phyloP scores from a whole-genome alignment of 2,113 vertebrate species.

The Aptenodytes patagonicus region DNA sequence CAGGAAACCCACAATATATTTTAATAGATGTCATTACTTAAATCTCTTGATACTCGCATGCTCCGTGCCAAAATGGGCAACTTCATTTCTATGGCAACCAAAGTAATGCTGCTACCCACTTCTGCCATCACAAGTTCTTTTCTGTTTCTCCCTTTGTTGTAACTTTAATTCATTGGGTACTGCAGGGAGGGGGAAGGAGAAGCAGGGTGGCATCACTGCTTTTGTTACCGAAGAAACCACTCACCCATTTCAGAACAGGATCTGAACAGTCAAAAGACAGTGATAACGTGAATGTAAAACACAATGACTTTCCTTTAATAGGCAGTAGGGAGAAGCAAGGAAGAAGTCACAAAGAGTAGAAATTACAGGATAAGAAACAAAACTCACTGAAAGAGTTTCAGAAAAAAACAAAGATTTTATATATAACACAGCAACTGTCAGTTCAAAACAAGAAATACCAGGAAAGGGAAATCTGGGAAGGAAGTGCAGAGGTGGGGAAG shows the following conservation, averaged over 20 bases:
- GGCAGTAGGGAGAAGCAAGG: background rate
- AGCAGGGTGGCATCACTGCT: background rate
- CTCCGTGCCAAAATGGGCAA: background rate
- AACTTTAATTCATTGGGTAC: background rate
- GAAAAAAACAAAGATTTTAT: background rate
- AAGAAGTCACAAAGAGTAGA: background rate
- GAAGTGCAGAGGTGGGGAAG: background rate
- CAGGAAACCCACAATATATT: background rate
- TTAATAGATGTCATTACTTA: background rate
- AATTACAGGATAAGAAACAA: background rate
- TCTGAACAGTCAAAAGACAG: background rate
- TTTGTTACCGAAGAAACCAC: slow-evolving; percentile 5
- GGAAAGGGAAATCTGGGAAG: background rate
- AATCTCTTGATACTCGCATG: background rate
- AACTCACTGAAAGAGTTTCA: background rate
- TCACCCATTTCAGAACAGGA: background rate
- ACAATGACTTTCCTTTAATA: background rate
- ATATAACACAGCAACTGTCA: background rate
- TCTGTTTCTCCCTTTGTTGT: background rate
- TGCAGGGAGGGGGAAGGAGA: background rate
- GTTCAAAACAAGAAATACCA: background rate
- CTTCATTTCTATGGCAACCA: background rate
- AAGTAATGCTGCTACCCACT: background rate
- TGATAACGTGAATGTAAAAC: background rate
- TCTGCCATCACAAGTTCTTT: background rate